These are phyloP conservation scores for Carpatolechia fugitivella DNA, from an alignment of 2,888 invertebrate genomes.

Conservation along the genomic window DNA sequence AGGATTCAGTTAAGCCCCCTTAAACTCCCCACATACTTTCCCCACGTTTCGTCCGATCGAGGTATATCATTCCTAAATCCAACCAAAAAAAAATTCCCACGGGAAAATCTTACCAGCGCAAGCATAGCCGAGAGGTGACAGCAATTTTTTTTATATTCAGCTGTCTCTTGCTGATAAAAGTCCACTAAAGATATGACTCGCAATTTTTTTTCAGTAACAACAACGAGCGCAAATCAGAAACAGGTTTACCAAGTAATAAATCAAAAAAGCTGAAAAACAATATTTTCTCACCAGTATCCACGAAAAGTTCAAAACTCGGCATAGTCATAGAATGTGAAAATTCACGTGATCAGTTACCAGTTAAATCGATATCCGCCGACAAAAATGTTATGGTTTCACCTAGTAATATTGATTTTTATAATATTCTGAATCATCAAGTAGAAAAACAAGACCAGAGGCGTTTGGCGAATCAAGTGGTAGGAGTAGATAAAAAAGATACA, in stretches of 20 bases:
- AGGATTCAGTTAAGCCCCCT: too few species aligned
- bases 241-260: slow-evolving; percentile 16
- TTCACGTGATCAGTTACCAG: background rate
- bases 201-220: background rate
- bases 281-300: slow-evolving; percentile 39
- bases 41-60: too few species aligned
- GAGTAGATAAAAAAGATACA: slow-evolving; percentile 18
- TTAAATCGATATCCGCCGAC: slow-evolving; percentile 28
- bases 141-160: too few species aligned
- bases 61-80: too few species aligned
- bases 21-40: too few species aligned
- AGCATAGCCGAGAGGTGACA: too few species aligned
- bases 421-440: slow-evolving; percentile 16
- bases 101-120: too few species aligned
- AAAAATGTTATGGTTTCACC: slow-evolving; percentile 53
- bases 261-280: slow-evolving; percentile 37
- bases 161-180: too few species aligned
- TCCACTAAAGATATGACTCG: too few species aligned
- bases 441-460: background rate
- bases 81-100: too few species aligned
- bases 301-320: slow-evolving; percentile 34
- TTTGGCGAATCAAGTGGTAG: background rate
- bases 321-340: slow-evolving; percentile 42
- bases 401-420: slow-evolving; percentile 46
- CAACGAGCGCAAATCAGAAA: background rate